Base-by-base conservation (phyloP, 2,797 vertebrate genomes). In the Varecia variegata region DNA sequence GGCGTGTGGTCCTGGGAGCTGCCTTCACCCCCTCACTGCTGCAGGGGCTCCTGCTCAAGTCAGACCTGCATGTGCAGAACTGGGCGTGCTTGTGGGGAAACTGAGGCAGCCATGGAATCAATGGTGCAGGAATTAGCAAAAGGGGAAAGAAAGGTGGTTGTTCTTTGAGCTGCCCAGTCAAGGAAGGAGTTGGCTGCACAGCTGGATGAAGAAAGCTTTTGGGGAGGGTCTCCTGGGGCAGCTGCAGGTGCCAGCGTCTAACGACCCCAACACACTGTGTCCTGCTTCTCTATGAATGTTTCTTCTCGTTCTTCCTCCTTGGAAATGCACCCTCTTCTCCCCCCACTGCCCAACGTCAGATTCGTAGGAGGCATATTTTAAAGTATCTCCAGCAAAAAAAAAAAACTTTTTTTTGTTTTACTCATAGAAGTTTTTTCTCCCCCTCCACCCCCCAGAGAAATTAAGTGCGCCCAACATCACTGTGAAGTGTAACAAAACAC, bases 401-500 rank as follows among this genome's bases (percentile, higher is more conserved):
- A 54, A 3, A 25, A 2, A 6, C 0, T 8, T 62, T 17, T 2
- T n/a, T 18, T 35, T 9, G 0, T 27, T 56, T 60, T 2, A 60
- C 43, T 13, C 7, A 50, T 35, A 3, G 27, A 74, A 3, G 9
- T 17, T 17, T 3, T 54, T 7, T 10, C 14, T 12, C 27, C 6
- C 2, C 9, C 0, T n/a, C 6, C 5, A 0, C 1, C 10, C 10
- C 5, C 4, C 6, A 95, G 95, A 95, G 60, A 43, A 2, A 6
- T 7, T 95, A 5, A 32, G 2, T 1, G 25, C 74, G 0, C 93
- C 93, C 1, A 30, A 21, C 1, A 11, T 96, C 14, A 70, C 27
- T 0, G 45, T 0, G 0, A 2, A 0, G 11, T 94, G 93, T 15
- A 93, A 52, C 0, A 0, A 11, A 5, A 50, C 21, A 4, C 7